Conservation (phyloP, 2,113 vertebrate genomes). For the Xyrauchen texanus region DNA sequence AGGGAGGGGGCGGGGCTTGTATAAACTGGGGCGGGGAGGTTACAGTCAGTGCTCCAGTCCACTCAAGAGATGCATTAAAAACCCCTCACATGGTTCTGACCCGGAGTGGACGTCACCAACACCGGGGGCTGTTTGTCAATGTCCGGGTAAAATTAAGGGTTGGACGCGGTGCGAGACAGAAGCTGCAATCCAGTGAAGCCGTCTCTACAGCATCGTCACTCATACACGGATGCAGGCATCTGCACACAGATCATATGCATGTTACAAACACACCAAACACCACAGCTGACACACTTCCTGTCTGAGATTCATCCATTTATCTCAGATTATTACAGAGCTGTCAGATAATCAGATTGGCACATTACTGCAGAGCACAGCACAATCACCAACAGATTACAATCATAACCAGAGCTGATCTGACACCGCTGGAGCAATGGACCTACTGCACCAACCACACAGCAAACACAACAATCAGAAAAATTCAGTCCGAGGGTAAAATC, state of each 20-base stretch:
- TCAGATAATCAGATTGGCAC: constrained; percentile 41
- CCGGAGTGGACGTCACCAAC: constrained; percentile 40
- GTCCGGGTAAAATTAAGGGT: background rate
- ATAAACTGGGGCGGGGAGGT: constrained; percentile 6
- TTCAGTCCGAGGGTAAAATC: too few relatives aligned
- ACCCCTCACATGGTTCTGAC: constrained; percentile 79
- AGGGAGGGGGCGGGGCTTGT: constrained; percentile 39
- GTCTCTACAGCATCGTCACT: background rate
- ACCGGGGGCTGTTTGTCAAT: background rate
- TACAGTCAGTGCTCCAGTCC: constrained; percentile 69
- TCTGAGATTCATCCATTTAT: constrained; percentile 36
- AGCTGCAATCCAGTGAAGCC: background rate
- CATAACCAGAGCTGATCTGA: background rate
- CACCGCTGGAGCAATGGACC: too few relatives aligned
- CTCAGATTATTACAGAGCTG: too few relatives aligned
- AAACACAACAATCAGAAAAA: too few relatives aligned
- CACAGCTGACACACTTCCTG: background rate
- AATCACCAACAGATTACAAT: constrained; percentile 42
- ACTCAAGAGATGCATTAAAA: constrained; percentile 59
- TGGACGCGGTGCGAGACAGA: background rate
- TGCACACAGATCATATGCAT: background rate
- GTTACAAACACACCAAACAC: background rate
- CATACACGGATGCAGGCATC: background rate
- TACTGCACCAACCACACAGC: too few relatives aligned
- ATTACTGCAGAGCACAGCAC: constrained; percentile 53